Evolutionary conservation across 2,113 vertebrate genomes (phyloP).

Genomic region (Crypturellus undulatus): DNA sequence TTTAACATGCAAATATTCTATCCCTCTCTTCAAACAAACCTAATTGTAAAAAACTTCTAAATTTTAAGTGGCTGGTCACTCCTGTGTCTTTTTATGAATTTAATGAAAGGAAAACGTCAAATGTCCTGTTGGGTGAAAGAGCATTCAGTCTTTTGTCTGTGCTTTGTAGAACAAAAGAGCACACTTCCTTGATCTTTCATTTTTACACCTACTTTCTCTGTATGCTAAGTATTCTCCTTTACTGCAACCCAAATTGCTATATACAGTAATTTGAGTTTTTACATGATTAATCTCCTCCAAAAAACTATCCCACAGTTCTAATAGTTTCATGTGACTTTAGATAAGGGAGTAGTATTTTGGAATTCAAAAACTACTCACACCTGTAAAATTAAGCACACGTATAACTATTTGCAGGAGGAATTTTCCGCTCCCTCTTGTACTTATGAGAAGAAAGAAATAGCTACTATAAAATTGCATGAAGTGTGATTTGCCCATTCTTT

Average conservation of each 20-base stretch:
- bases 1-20: neutral
- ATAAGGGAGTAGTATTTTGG: neutral
- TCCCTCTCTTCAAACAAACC: neutral
- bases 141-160: neutral
- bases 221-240: neutral
- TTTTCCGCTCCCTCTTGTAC: neutral
- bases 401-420: neutral
- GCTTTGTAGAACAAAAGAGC: rapidly evolving
- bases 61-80: neutral
- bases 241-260: neutral
- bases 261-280: neutral
- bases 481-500: neutral
- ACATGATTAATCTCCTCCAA: neutral
- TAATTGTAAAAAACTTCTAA: neutral
- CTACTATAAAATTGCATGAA: neutral
- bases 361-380: neutral
- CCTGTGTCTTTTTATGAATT: neutral
- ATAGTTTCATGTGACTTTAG: neutral
- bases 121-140: neutral
- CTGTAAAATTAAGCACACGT: neutral
- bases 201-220: neutral
- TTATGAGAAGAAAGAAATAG: neutral
- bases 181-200: neutral
- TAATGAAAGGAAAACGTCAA: neutral
- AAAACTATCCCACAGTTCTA: neutral